Percentiles rank a stretch among this genome's conserved stretches.
Evolutionary conservation across 2,113 vertebrate species (phyloP).

Genomic region (Struthio camelus): DNA sequence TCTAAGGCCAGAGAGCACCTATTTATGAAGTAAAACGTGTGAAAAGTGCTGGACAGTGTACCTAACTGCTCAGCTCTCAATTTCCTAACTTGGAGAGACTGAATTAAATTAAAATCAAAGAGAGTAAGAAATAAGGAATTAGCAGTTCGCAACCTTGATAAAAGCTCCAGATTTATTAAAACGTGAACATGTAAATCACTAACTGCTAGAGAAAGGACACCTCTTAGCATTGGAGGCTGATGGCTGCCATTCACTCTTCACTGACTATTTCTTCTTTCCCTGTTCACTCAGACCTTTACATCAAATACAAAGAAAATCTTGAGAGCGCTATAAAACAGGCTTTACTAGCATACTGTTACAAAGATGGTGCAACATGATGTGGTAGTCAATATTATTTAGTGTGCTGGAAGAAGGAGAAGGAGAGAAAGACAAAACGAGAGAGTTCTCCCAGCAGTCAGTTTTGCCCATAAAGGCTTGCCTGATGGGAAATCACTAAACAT

Average conservation of each 20-base stretch:
- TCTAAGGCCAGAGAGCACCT: background rate
- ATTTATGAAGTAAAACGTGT: background rate
- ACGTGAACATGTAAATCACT: background rate
- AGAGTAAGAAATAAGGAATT: background rate
- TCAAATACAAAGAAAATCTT: background rate
- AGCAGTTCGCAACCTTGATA: too few species aligned
- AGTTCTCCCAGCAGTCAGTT: background rate
- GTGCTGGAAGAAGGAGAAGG: background rate
- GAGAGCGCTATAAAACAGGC: background rate
- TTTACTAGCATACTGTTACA: background rate
- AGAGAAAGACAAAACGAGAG: background rate
- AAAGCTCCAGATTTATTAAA: background rate
- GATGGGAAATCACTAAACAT: background rate
- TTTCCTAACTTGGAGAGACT: background rate
- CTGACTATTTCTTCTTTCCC: background rate
- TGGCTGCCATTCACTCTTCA: background rate
- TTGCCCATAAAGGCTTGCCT: background rate
- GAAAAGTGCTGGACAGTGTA: background rate
- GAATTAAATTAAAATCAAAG: background rate
- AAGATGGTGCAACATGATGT: too few species aligned
- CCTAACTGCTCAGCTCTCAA: background rate
- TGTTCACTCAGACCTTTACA: background rate
- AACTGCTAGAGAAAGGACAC: background rate
- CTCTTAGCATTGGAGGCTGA: background rate
- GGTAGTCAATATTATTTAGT: background rate